Evolutionary conservation across 2,888 invertebrate genomes (phyloP).

Genomic region (Epistrophe eligans): DNA sequence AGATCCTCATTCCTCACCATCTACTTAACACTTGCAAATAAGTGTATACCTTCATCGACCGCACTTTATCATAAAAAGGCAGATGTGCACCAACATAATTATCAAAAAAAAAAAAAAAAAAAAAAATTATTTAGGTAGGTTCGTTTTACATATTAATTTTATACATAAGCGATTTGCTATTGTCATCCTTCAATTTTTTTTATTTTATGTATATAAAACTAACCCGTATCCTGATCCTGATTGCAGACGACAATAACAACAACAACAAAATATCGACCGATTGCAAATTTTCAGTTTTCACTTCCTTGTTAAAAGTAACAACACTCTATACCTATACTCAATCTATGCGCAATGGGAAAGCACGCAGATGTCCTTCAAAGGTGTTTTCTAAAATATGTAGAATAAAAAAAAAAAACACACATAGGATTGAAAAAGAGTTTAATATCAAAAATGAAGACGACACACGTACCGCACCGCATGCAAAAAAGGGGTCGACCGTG

Average conservation of each 20-base stretch:
- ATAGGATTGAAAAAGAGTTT: slow-evolving; percentile 71
- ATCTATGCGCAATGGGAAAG: slow-evolving; percentile 77
- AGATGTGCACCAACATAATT: slow-evolving; percentile 30
- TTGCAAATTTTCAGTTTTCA: slow-evolving; percentile 75
- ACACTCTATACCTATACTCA: slow-evolving; percentile 1
- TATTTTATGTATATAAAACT: slow-evolving; percentile 39
- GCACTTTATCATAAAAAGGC: slow-evolving; percentile 31
- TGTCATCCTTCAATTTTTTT: slow-evolving; percentile 35
- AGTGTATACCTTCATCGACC: not conserved
- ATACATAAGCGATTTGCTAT: slow-evolving; percentile 53
- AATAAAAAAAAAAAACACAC: slow-evolving; percentile 25
- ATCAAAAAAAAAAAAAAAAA: slow-evolving; percentile 7
- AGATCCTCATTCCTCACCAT: slow-evolving; percentile 45
- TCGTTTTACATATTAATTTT: slow-evolving; percentile 40
- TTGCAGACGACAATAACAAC: not conserved
- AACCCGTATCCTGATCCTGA: slow-evolving; percentile 65
- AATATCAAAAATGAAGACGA: slow-evolving; percentile 73
- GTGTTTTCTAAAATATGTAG: slow-evolving; percentile 75
- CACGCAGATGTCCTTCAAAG: slow-evolving; percentile 82
- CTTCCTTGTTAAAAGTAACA: slow-evolving; percentile 68
- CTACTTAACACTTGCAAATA: slow-evolving; percentile 50
- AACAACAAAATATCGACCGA: slow-evolving; percentile 49
- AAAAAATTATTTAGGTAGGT: not conserved
- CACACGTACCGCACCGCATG: slow-evolving; percentile 73
- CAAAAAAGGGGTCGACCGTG: slow-evolving; percentile 78